These are phyloP conservation scores for Amblyjoppa fuscipennis DNA, from an alignment of 2,888 invertebrate genomes.

Conservation along the genomic window DNA sequence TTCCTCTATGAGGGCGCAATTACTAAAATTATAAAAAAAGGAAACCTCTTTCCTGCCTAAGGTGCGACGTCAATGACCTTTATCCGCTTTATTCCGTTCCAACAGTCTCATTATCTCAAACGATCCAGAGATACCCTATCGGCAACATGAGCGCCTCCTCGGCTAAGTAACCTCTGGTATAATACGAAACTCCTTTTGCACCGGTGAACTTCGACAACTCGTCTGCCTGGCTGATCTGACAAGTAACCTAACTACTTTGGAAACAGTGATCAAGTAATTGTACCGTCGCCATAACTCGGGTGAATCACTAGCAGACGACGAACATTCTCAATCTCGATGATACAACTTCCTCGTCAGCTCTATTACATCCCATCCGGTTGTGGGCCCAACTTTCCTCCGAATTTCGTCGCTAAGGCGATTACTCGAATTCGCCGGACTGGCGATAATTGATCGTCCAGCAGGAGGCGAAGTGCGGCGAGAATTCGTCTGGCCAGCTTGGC, in stretches of 20 bases:
- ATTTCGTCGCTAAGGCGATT: slow-evolving; percentile 9
- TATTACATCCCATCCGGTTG: background rate
- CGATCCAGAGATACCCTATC: background rate
- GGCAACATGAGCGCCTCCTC: background rate
- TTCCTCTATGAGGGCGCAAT: too few species aligned
- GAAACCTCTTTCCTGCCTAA: background rate
- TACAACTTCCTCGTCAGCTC: slow-evolving; percentile 5
- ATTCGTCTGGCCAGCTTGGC: background rate
- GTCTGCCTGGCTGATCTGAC: background rate
- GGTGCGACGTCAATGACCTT: background rate
- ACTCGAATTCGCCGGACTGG: background rate
- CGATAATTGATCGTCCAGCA: slow-evolving; percentile 3
- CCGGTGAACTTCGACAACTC: background rate
- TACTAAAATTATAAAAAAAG: background rate
- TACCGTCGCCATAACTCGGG: background rate
- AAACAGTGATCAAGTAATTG: slow-evolving; percentile 31
- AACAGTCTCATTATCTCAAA: background rate
- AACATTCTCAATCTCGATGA: slow-evolving; percentile 4
- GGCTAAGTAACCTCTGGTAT: background rate
- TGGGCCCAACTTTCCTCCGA: slow-evolving; percentile 5
- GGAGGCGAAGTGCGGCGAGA: background rate
- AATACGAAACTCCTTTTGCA: slow-evolving; percentile 5
- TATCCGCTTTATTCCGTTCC: background rate
- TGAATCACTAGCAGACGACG: slow-evolving; percentile 1
- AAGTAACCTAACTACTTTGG: slow-evolving; percentile 14